Conservation (phyloP, 2,113 vertebrate genomes). For the Rhagologus leucostigma region DNA sequence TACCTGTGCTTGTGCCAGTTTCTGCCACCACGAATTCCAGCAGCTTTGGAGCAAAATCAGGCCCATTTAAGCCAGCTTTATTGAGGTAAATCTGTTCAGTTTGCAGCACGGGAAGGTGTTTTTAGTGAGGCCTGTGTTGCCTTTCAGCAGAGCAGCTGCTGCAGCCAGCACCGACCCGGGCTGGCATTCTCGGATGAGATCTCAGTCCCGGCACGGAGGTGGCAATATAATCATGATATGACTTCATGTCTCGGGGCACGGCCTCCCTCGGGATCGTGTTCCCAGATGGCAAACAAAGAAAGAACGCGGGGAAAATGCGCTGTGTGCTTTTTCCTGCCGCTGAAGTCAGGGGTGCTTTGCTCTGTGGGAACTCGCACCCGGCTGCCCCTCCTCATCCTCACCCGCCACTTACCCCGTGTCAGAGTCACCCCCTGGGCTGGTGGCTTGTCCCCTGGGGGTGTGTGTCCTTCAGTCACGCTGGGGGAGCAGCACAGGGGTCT, state of each 20-base stretch:
- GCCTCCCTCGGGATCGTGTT: not conserved
- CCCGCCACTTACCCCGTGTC: rapidly evolving
- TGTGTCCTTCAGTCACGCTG: not conserved
- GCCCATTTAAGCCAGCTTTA: not conserved
- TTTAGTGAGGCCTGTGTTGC: rapidly evolving
- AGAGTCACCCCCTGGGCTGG: not conserved
- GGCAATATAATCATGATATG: not conserved
- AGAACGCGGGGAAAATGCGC: not conserved
- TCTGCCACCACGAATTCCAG: not conserved
- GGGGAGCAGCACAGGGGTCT: not conserved
- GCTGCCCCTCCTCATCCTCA: not conserved
- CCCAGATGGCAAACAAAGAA: slow-evolving; percentile 10
- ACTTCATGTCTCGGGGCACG: not conserved
- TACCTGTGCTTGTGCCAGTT: not conserved
- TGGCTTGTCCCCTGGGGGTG: rapidly evolving
- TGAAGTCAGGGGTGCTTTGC: not conserved
- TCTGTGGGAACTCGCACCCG: not conserved
- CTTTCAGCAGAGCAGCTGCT: not conserved
- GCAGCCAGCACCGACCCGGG: rapidly evolving
- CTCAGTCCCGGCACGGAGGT: not conserved
- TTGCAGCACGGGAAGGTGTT: not conserved
- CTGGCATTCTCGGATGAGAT: not conserved
- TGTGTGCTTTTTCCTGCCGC: not conserved
- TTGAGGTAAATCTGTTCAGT: not conserved
- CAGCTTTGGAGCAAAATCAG: not conserved